phyloP scores from a whole-genome alignment of 2,113 vertebrate genomes.

The Chlorodrepanis virens region DNA sequence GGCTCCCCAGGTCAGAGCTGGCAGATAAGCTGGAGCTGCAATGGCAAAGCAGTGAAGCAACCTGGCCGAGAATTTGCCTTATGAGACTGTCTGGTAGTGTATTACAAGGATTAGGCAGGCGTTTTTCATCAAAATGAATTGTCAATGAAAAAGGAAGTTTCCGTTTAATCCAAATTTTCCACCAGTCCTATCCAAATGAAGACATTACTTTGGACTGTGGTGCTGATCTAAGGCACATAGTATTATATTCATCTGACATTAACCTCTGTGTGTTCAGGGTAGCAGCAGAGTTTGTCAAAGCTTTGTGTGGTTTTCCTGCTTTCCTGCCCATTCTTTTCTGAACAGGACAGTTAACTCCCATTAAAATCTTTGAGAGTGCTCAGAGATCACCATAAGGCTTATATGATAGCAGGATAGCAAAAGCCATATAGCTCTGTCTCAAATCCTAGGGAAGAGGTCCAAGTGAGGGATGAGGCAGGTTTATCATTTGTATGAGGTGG shows the following conservation, averaged over 20 bases:
- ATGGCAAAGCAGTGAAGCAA: neutral
- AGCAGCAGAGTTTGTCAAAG: neutral
- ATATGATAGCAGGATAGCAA: neutral
- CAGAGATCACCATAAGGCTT: neutral
- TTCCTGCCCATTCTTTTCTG: neutral
- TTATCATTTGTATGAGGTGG: neutral
- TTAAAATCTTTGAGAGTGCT: neutral
- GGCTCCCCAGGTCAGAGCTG: neutral
- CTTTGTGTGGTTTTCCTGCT: neutral
- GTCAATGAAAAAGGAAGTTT: conserved; percentile 48
- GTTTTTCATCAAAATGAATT: conserved; percentile 4
- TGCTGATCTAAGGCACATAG: neutral
- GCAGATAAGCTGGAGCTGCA: neutral
- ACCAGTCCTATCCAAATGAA: conserved; percentile 33
- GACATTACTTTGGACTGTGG: conserved; percentile 1
- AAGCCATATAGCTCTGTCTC: neutral
- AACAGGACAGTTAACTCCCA: neutral
- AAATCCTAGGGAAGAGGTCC: neutral
- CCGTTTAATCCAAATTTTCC: conserved; percentile 53
- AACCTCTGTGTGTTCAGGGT: neutral
- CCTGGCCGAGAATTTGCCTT: conserved; percentile 1
- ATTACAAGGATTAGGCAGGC: conserved; percentile 3
- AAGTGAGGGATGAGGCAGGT: neutral
- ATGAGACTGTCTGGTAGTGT: neutral
- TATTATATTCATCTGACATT: neutral